These are phyloP conservation scores for Eupithecia subfuscata DNA, from an alignment of 2,888 invertebrate species.

Conservation along the genomic window DNA sequence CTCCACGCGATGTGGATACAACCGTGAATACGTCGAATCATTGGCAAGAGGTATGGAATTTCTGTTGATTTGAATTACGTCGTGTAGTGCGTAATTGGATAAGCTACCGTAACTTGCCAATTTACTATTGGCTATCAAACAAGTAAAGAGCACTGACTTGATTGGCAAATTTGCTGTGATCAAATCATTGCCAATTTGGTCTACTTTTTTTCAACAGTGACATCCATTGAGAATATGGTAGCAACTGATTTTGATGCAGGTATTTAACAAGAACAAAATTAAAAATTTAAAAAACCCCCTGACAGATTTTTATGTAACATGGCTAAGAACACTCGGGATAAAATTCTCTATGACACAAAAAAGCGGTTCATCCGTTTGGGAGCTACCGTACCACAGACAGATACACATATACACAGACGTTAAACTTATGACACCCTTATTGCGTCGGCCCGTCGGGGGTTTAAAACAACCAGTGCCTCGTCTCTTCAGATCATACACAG, in stretches of 20 bases:
- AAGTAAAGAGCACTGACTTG: background rate
- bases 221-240: background rate
- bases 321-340: too few species aligned
- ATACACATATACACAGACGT: too few species aligned
- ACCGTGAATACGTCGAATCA: background rate
- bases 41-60: constrained; percentile 5
- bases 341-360: too few species aligned
- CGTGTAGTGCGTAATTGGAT: background rate
- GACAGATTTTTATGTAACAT: too few species aligned
- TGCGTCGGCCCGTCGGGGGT: too few species aligned
- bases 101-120: background rate
- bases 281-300: too few species aligned
- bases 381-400: too few species aligned
- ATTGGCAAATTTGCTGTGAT: background rate
- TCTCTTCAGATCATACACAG: background rate
- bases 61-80: constrained; percentile 6
- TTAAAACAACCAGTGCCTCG: too few species aligned
- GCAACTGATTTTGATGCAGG: background rate
- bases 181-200: background rate
- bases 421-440: too few species aligned
- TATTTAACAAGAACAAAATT: too few species aligned
- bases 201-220: background rate
- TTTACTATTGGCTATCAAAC: background rate
- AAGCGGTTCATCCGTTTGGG: too few species aligned
- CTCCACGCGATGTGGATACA: background rate